Evolutionary conservation across 2,113 vertebrate genomes (phyloP).

Genomic region (Nyctibius bracteatus): DNA sequence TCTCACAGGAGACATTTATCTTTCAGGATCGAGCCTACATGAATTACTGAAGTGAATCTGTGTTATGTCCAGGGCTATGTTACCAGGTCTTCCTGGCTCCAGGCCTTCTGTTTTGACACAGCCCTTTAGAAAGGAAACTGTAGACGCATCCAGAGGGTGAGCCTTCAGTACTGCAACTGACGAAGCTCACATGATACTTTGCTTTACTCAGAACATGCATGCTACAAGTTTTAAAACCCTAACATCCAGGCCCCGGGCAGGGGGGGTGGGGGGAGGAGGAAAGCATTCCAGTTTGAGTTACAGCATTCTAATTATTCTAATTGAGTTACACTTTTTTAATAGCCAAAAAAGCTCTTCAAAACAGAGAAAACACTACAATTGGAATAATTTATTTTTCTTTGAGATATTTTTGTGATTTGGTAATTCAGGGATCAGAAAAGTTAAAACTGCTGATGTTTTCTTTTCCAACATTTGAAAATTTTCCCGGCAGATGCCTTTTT

Average conservation of each 20-base stretch:
- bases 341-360: background rate
- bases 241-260: too few species aligned
- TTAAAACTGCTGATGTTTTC: background rate
- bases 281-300: background rate
- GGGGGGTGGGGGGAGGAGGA: too few species aligned
- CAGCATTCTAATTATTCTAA: background rate
- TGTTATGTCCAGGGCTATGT: background rate
- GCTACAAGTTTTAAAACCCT: background rate
- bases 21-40: background rate
- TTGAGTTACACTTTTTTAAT: background rate
- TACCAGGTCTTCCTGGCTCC: background rate
- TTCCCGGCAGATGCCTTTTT: background rate
- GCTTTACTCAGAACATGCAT: background rate
- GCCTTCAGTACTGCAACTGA: background rate
- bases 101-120: background rate
- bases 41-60: background rate
- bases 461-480: background rate
- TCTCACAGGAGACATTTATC: background rate
- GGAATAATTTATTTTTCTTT: background rate
- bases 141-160: background rate
- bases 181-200: background rate
- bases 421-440: background rate
- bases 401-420: background rate
- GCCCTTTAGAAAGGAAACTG: background rate
- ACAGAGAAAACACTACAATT: background rate